Evolutionary conservation across 2,888 invertebrate species (phyloP).

Genomic region (Cacoxenus indagator): DNA sequence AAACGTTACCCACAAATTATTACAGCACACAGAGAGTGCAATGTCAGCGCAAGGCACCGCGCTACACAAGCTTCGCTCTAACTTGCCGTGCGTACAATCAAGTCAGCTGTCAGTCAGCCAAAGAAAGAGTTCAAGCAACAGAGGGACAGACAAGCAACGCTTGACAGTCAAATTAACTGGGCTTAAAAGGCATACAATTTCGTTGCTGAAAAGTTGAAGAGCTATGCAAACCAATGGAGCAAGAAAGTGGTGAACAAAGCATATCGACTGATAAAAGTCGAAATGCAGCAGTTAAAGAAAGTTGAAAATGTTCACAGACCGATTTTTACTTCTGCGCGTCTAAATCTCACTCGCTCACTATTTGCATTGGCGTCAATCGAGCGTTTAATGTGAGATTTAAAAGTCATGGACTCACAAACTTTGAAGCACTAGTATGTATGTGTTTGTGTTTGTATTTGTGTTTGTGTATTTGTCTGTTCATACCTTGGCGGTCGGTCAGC

Average conservation of each 20-base stretch:
- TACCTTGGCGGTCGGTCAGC: no score
- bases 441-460: not conserved
- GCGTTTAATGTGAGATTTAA: conserved; percentile 21
- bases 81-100: not conserved
- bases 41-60: not conserved
- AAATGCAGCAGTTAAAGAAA: conserved; percentile 52
- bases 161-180: conserved; percentile 36
- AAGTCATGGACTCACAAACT: conserved; percentile 19
- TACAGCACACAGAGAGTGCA: not conserved
- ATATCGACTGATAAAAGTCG: conserved; percentile 50
- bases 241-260: conserved; percentile 41
- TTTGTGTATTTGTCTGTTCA: no score
- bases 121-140: not conserved
- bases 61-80: not conserved
- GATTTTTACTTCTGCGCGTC: conserved; percentile 6
- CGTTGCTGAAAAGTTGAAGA: conserved; percentile 14
- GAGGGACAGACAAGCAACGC: not conserved
- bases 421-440: not conserved
- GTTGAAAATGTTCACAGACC: conserved; percentile 44
- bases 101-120: not conserved
- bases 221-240: conserved; percentile 58
- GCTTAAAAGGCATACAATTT: conserved; percentile 1
- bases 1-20: not conserved
- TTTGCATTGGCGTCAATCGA: conserved; percentile 9
- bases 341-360: not conserved